Evolutionary conservation across 2,888 invertebrate species (phyloP), one percentile per base, ranked within the genome.

Genomic region (Frankliniella fusca): DNA sequence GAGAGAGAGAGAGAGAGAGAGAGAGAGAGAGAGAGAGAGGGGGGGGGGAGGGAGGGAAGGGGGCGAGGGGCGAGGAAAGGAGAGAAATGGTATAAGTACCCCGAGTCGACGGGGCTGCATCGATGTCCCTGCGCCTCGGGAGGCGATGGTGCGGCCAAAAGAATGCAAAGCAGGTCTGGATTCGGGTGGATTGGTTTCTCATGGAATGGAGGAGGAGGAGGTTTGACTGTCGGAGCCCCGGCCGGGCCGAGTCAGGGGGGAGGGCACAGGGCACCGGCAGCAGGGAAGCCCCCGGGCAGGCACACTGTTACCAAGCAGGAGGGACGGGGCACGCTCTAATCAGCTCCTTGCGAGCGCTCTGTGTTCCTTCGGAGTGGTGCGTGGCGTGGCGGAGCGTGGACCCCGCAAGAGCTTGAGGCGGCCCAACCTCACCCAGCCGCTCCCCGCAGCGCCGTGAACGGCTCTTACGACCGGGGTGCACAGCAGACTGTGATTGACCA

Each of bases 131-230:
- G 54, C 54, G 54, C 38, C 38, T 5, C 38, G 38, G 38, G 3
- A 38, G 38, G 38, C 38, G 38, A n/a, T n/a, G 54, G 61, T 18
- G 15, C 15, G n/a, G 61, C 12, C 70, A 76, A 76, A 76, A 76
- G 70, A 76, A 76, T 76, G 70, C 70, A 76, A 76, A 76, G 70
- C 12, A 76, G 70, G 70, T 0, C 23, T 23, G 27, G 70, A 76
- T 76, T 76, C 23, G 70, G 23, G 27, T 76, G 23, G 70, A 76
- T 27, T 27, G 70, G 70, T 12, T 61, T 61, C 61, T n/a, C n/a
- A n/a, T n/a, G 38, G 38, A 38, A 38, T 38, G 38, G 38, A n/a
- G n/a, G n/a, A n/a, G 54, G 70, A 23, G n/a, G n/a, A 23, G 70
- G 70, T 76, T 76, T 76, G 70, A 76, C 15, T 9, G 9, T 9